Percentiles rank a stretch among this genome's conserved stretches.
Evolutionary conservation across 2,888 invertebrate species (phyloP).

Genomic region (Heliconius sara): DNA sequence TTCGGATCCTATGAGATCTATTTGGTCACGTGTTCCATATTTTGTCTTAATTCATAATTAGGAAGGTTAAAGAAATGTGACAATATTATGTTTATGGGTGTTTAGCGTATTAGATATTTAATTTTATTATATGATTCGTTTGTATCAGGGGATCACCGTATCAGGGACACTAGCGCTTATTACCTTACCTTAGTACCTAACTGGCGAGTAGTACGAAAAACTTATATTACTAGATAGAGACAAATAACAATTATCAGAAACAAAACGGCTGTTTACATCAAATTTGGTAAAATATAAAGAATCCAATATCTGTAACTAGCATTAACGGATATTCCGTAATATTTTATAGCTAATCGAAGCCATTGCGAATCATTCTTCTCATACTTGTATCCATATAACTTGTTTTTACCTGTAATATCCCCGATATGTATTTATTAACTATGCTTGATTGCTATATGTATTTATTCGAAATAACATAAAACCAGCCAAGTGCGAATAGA

Average conservation of each 20-base stretch:
- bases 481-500: too few relatives aligned
- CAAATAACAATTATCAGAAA: background rate
- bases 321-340: too few relatives aligned
- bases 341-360: too few relatives aligned
- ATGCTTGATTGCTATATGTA: background rate
- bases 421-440: background rate
- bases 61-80: background rate
- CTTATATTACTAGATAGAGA: background rate
- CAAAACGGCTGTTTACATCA: background rate
- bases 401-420: too few relatives aligned
- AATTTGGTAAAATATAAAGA: background rate
- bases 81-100: background rate
- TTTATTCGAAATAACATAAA: background rate
- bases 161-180: too few relatives aligned
- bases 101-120: background rate
- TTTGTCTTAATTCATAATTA: background rate
- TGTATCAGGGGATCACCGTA: background rate
- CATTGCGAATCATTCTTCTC: too few relatives aligned
- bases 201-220: background rate
- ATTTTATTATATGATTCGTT: background rate
- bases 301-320: background rate
- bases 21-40: too few relatives aligned
- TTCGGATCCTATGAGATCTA: too few relatives aligned
- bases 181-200: background rate
- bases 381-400: too few relatives aligned